Conservation (phyloP, 2,113 vertebrate genomes). For the Tenebrosternarchus preto region DNA sequence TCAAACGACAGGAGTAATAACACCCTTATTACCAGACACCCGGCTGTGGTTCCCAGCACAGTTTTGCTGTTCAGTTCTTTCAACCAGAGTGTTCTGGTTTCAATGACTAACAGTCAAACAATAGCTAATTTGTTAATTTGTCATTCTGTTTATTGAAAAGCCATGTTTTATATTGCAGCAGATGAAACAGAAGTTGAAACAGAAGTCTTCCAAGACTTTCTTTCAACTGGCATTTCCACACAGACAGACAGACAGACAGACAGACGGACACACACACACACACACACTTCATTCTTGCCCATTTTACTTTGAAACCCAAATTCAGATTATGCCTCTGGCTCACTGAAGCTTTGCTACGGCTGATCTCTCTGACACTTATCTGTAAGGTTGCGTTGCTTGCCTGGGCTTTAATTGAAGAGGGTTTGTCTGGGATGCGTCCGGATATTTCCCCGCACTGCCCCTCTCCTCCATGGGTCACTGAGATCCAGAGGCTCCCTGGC, state of each 20-base stretch:
- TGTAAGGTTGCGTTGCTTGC: slow-evolving; percentile 68
- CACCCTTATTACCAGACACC: too few species aligned
- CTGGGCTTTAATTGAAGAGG: slow-evolving; percentile 77
- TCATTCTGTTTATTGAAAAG: background rate
- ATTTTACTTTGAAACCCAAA: slow-evolving; percentile 27
- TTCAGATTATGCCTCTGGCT: slow-evolving; percentile 59
- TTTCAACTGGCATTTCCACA: background rate
- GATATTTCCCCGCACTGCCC: slow-evolving; percentile 66
- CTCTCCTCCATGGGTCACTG: slow-evolving; percentile 73
- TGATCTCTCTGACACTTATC: slow-evolving; percentile 78
- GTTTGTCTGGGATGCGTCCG: slow-evolving; percentile 66
- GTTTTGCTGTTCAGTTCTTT: too few species aligned
- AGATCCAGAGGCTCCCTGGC: slow-evolving; percentile 68
- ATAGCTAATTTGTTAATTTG: too few species aligned
- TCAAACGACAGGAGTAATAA: too few species aligned
- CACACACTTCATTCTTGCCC: background rate
- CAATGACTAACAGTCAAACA: too few species aligned
- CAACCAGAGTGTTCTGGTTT: too few species aligned
- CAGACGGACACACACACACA: background rate
- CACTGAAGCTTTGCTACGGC: slow-evolving; percentile 57
- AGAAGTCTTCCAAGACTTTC: background rate
- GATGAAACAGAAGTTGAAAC: background rate
- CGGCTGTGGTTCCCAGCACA: too few species aligned
- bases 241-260: background rate
- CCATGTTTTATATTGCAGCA: background rate